Base-by-base conservation (phyloP, 2,113 vertebrate species). In the Oreochromis tanganicae region DNA sequence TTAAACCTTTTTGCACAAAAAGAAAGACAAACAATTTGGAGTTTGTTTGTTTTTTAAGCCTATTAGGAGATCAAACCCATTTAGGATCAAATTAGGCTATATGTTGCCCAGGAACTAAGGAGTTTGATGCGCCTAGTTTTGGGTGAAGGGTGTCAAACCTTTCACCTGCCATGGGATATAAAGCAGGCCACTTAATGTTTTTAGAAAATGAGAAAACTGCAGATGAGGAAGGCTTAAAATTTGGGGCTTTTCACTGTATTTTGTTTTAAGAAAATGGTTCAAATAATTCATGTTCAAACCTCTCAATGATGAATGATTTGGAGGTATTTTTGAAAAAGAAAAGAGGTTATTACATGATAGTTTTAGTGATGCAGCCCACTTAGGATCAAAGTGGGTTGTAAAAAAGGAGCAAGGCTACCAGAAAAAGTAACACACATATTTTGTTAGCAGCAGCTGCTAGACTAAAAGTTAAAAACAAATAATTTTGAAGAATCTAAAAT, bases 11-110 rank as follows among this genome's bases (percentile, higher is more conserved):
- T 0, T 17, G 43, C 3, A 29, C 21, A 10, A 46, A 48, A 75
- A 75, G 43, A 0, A 75, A 75, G 16, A 50, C 21, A 46, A 73
- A 73, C 5, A 27, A 46, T 73, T 46, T 17, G 38, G 21, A 73
- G 21, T 36, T 36, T 66, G 0, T 43, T 9, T 9, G 0, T 14
- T 24, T 68, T 27, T 73, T 16, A 27, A 27, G 38, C 13, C 8
- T 27, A 27, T 17, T 27, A 16, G 21, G 21, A 43, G 38, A 46
- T 73, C 8, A 16, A 3, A 43, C 38, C 13, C 13, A 73, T 43
- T 68, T 73, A 73, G 14, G 21, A 73, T 73, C 13, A 46, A 27
- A 27, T 46, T 46, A 73, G 13, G 8, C 13, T 73, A 73, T 27
- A 73, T 73, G 13, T 24, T 43, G 21, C 68, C 68, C 68, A 46